phyloP scores from a whole-genome alignment of 2,888 invertebrate genomes.

The Eulithis testata region DNA sequence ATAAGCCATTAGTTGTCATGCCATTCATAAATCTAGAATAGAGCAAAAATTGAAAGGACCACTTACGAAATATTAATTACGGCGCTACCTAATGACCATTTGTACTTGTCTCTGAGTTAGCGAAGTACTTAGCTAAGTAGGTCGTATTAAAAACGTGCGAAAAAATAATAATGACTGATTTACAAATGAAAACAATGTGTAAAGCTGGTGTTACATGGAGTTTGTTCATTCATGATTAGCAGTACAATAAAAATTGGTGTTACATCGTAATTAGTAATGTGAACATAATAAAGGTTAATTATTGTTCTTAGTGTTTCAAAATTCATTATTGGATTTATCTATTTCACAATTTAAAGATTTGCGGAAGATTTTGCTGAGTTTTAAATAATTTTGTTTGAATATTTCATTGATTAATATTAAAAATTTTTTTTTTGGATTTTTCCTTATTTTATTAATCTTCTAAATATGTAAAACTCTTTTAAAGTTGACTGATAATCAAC shows the following conservation, averaged over 20 bases:
- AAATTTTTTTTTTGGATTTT: no score
- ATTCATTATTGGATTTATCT: constrained; percentile 9
- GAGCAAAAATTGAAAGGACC: no score
- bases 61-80: background rate
- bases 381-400: no score
- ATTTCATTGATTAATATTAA: no score
- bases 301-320: background rate
- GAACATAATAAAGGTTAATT: background rate
- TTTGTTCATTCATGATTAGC: constrained; percentile 23
- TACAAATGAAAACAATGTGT: constrained; percentile 36
- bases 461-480: no score
- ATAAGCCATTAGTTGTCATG: no score
- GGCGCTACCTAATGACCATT: background rate
- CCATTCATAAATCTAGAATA: no score
- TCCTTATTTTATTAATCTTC: no score
- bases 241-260: constrained; percentile 9
- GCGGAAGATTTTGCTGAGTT: no score
- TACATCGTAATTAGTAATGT: constrained; percentile 12
- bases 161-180: constrained; percentile 19
- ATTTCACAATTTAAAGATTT: background rate
- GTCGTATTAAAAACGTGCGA: constrained; percentile 23
- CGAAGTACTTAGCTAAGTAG: constrained; percentile 9
- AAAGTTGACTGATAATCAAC: no score
- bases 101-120: background rate
- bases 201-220: constrained; percentile 41